phyloP scores from a whole-genome alignment of 2,888 invertebrate genomes.

The Sthenelais limicola region DNA sequence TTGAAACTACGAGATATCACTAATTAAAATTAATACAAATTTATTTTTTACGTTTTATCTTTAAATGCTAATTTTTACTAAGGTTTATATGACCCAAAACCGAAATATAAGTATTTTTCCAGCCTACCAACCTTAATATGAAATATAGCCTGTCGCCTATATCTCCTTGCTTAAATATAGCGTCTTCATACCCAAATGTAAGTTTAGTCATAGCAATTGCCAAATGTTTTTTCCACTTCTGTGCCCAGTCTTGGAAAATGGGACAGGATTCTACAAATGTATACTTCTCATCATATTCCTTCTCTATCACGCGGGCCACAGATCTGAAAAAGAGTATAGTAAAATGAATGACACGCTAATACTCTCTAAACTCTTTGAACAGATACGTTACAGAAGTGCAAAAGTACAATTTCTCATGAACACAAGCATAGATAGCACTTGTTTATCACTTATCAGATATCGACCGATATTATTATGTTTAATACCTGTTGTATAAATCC shows the following conservation, averaged over 20 bases:
- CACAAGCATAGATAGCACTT: too few relatives aligned
- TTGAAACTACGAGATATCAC: too few relatives aligned
- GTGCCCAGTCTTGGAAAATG: constrained; percentile 63
- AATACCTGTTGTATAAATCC: constrained; percentile 59
- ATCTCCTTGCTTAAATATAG: constrained; percentile 61
- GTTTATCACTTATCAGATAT: too few relatives aligned
- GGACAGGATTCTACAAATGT: constrained; percentile 62
- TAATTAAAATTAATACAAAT: too few relatives aligned
- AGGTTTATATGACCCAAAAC: background rate
- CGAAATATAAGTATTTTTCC: background rate
- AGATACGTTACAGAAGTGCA: too few relatives aligned
- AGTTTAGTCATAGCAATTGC: constrained; percentile 14
- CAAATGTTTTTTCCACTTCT: constrained; percentile 55
- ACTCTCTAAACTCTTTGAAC: too few relatives aligned
- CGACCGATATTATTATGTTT: too few relatives aligned
- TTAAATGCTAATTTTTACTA: background rate
- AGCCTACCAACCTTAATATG: constrained; percentile 62
- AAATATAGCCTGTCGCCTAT: constrained; percentile 66
- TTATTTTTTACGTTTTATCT: too few relatives aligned
- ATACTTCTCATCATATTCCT: constrained; percentile 65
- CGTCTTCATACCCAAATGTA: constrained; percentile 13
- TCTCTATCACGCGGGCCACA: constrained; percentile 61
- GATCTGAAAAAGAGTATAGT: constrained; percentile 53
- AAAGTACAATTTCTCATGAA: too few relatives aligned
- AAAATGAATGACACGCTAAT: too few relatives aligned